phyloP scores from a whole-genome alignment of 2,113 vertebrate species.

The Chloropsis hardwickii region DNA sequence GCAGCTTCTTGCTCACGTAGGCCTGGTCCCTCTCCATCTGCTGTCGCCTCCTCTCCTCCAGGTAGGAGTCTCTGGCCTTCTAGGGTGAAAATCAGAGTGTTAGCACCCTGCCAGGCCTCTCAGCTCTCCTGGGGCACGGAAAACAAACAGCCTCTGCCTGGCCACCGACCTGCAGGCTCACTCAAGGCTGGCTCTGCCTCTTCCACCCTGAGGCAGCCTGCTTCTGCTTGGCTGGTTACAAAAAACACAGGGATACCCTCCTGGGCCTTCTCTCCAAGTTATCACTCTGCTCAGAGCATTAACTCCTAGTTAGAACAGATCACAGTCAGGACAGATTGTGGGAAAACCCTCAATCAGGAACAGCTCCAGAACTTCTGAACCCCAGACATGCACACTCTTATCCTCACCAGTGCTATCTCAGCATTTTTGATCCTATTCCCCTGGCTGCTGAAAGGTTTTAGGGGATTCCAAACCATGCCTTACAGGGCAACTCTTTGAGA shows the following conservation, averaged over 20 bases:
- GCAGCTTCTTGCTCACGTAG: conserved; percentile 80
- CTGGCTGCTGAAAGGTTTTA: background rate
- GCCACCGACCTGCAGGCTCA: background rate
- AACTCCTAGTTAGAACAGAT: background rate
- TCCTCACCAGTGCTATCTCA: background rate
- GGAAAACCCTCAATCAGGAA: background rate
- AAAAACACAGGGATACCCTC: background rate
- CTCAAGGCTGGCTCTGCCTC: background rate
- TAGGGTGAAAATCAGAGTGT: conserved; percentile 60
- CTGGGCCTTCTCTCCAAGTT: background rate
- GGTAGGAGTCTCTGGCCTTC: conserved; percentile 89
- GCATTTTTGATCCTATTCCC: background rate
- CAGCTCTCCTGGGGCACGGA: background rate
- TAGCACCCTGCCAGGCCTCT: background rate
- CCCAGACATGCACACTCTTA: background rate
- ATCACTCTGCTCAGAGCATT: background rate
- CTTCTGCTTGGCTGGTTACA: background rate
- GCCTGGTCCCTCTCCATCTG: conserved; percentile 87
- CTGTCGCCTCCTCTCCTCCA: conserved; percentile 79
- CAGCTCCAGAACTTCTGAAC: background rate
- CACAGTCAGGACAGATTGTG: background rate
- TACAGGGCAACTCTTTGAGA: background rate
- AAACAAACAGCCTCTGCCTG: background rate
- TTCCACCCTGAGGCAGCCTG: background rate
- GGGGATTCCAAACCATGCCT: background rate